Conservation (phyloP, 2,797 vertebrate species). For the Xenentodon cancila region DNA sequence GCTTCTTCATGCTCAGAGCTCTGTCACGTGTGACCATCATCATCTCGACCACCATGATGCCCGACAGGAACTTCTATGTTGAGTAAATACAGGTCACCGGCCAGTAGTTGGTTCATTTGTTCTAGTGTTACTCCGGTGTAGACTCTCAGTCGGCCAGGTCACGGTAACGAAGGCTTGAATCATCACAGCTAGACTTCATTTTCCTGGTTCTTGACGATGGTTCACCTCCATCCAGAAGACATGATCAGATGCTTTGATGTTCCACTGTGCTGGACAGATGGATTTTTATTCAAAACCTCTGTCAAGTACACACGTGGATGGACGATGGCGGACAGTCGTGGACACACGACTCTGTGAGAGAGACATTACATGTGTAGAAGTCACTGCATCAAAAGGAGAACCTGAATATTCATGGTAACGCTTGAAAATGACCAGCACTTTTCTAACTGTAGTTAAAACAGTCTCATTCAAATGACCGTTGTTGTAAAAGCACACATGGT, state of each 20-base stretch:
- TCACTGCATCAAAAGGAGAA: constrained; percentile 13
- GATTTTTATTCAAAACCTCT: constrained; percentile 23
- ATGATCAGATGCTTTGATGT: neutral
- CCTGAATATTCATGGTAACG: constrained; percentile 14
- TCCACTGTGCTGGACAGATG: neutral
- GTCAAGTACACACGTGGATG: constrained; percentile 27
- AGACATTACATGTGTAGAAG: neutral
- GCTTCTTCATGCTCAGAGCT: too few species aligned
- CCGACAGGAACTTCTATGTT: too few species aligned
- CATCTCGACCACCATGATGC: too few species aligned
- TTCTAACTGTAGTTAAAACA: neutral
- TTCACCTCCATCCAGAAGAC: too few species aligned
- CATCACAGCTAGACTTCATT: too few species aligned
- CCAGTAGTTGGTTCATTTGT: too few species aligned
- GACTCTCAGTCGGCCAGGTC: neutral
- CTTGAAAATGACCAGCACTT: neutral
- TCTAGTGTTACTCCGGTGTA: too few species aligned
- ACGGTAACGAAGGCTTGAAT: neutral
- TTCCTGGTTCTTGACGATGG: neutral
- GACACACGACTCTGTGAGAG: neutral
- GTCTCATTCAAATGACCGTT: neutral
- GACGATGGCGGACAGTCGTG: constrained; percentile 3
- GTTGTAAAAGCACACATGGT: neutral
- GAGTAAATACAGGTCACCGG: too few species aligned
- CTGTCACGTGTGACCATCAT: too few species aligned